Base-by-base conservation (phyloP, 2,888 invertebrate species). In the Emmelina monodactyla region DNA sequence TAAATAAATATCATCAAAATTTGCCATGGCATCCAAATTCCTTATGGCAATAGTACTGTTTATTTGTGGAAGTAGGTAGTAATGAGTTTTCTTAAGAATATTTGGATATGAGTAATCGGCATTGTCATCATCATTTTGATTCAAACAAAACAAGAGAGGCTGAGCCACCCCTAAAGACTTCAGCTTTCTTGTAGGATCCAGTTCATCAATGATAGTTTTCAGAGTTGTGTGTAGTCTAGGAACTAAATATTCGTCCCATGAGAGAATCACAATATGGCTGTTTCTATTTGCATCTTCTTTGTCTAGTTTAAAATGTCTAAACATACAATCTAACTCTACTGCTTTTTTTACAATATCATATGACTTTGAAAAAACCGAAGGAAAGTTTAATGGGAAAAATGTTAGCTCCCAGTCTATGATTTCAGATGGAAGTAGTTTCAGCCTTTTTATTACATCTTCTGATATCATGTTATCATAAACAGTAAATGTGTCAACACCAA, bases 201-300 rank as follows among this genome's bases (percentile, higher is more conserved):
- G 75, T 41, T 83, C 82, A 37, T 67, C 65, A 31, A 87, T 52
- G 28, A 86, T 62, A 33, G 80, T 79, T 41, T 76, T 73, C 1
- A 86, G 55, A 16, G 73, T 80, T 41, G 72, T 79, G 46, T 85
- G 83, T 31, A 82, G 72, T 41, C 82, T 70, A 2, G 87, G 84
- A 19, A 86, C 84, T 32, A 88, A 53, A 47, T 83, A 88, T 47
- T 89, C 88, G 48, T 88, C 84, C 82, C 87, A 85, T 0, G 85
- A 78, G 22, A 88, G 53, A 0, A 83, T 78, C 38, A 80, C 65
- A 0, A 80, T 81, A 58, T 82, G 82, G 43, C 81, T 80, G 1
- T 78, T 78, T 52, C 78, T 79, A 16, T 81, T 58, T 1, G 51
- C 35, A 12, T 78, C 76, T 22, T 81, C 79, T 42, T 71, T 79